A percentile compares a stretch with the other conserved stretches of the same genome.
phyloP scores from a whole-genome alignment of 2,797 vertebrate genomes.

The Galagoides demidoff region DNA sequence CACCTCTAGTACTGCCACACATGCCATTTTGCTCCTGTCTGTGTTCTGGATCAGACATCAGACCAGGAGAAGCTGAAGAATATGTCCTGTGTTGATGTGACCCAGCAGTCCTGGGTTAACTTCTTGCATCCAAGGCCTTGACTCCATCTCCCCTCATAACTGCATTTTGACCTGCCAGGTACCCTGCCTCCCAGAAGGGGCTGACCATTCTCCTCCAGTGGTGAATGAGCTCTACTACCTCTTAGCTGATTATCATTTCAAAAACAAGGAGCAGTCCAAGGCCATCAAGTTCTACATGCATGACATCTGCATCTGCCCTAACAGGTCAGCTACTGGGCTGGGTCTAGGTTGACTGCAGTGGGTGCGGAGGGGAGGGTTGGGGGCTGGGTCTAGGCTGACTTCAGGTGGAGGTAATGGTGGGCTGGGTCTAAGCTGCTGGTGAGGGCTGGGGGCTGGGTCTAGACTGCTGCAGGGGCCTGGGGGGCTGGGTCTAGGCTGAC shows the following conservation, averaged over 20 bases:
- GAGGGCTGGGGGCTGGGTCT: too few species aligned
- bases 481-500: constrained; percentile 83
- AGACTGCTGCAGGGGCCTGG: too few species aligned
- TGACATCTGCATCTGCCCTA: constrained; percentile 96
- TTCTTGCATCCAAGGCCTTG: background rate
- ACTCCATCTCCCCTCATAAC: background rate
- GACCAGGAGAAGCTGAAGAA: background rate
- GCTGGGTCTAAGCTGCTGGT: too few species aligned
- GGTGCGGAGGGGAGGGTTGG: too few species aligned
- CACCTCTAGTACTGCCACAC: background rate
- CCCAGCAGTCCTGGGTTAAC: background rate
- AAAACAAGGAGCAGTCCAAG: constrained; percentile 99
- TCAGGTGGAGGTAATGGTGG: too few species aligned
- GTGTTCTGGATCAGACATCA: background rate
- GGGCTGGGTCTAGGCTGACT: too few species aligned
- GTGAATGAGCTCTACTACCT: constrained; percentile 97
- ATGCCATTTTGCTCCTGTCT: background rate
- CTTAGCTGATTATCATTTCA: constrained; percentile 98
- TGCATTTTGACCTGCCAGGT: constrained; percentile 85
- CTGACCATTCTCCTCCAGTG: constrained; percentile 92
- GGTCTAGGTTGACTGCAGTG: constrained; percentile 88
- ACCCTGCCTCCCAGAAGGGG: constrained; percentile 94
- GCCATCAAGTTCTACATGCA: constrained; percentile 99
- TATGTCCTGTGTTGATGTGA: background rate
- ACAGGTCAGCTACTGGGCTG: constrained; percentile 91